Evolutionary conservation across 2,797 vertebrate species (phyloP).

Genomic region (Alca torda): DNA sequence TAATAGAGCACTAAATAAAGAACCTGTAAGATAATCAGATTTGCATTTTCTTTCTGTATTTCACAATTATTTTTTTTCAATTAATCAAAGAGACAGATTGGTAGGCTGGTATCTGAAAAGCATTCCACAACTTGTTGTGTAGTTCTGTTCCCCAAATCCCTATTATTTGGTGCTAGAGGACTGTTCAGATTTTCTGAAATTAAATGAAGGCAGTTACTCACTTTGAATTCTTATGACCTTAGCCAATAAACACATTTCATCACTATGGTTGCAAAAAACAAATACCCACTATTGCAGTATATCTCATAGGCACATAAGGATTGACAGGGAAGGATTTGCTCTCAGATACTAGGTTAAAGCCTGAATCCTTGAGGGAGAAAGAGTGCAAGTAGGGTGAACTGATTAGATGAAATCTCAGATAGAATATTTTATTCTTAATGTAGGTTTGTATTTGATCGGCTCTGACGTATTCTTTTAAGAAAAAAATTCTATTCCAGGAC

Average conservation of each 20-base stretch:
- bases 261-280: conserved; percentile 65
- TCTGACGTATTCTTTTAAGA: not conserved
- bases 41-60: not conserved
- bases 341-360: not conserved
- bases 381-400: not conserved
- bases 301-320: conserved; percentile 6
- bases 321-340: conserved; percentile 24
- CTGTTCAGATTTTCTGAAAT: conserved; percentile 32
- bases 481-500: not conserved
- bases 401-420: not conserved
- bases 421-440: not conserved
- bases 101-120: not conserved
- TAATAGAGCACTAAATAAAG: not conserved
- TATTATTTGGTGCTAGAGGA: not conserved
- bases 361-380: not conserved
- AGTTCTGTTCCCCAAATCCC: not conserved
- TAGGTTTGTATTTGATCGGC: not conserved
- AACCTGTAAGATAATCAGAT: not conserved
- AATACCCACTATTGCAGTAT: conserved; percentile 28
- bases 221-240: conserved; percentile 14
- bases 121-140: conserved; percentile 5
- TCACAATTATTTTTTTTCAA: not conserved
- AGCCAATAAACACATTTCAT: conserved; percentile 64
- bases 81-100: not conserved
- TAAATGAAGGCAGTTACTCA: conserved; percentile 40